phyloP scores from a whole-genome alignment of 2,797 vertebrate genomes.

The Arvicola amphibius region DNA sequence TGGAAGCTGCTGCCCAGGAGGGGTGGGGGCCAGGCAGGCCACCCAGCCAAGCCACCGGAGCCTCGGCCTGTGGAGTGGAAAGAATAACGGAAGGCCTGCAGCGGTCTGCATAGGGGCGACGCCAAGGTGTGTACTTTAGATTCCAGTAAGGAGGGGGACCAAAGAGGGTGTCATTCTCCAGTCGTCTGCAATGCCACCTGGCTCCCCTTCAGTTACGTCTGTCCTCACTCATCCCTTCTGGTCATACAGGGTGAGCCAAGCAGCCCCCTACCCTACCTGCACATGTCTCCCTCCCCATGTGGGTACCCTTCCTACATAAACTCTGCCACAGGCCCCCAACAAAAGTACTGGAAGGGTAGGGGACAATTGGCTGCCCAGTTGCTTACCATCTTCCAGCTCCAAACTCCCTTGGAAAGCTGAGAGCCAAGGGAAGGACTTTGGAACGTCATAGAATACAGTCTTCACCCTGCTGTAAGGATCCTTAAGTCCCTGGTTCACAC shows the following conservation, averaged over 20 bases:
- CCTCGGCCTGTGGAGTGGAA: constrained; percentile 52
- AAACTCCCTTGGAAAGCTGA: not conserved
- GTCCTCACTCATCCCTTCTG: not conserved
- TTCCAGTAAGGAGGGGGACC: not conserved
- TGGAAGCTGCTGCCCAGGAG: constrained; percentile 62
- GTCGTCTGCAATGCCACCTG: constrained; percentile 30
- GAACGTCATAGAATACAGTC: not conserved
- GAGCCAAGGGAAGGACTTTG: not conserved
- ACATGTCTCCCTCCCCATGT: not conserved
- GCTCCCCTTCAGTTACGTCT: not conserved
- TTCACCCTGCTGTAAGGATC: not conserved
- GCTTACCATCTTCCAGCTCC: not conserved
- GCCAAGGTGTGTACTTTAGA: constrained; percentile 69
- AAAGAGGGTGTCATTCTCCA: constrained; percentile 28
- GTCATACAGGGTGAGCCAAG: not conserved
- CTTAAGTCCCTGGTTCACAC: not conserved
- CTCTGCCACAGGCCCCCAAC: not conserved
- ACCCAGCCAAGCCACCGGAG: constrained; percentile 69
- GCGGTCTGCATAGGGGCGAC: constrained; percentile 32
- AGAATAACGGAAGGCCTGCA: constrained; percentile 71
- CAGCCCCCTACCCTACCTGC: not conserved
- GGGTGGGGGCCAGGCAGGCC: constrained; percentile 71
- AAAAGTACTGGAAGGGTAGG: not conserved
- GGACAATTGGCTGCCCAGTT: too few relatives aligned
- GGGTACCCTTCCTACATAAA: not conserved